phyloP scores from a whole-genome alignment of 2,113 vertebrate species.

The Labrus mixtus region DNA sequence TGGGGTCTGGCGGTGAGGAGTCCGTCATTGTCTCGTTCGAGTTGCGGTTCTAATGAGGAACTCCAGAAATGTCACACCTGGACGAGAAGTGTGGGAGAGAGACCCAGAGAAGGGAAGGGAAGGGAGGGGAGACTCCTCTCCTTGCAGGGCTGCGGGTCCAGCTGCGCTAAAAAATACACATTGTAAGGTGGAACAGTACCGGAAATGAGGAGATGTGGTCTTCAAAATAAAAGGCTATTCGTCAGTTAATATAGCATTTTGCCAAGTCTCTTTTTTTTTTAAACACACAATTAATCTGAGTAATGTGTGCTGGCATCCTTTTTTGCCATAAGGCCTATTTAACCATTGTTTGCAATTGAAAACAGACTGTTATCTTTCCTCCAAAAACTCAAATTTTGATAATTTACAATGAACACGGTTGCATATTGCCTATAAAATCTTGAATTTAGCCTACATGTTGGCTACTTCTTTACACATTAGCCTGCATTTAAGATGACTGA shows the following conservation, averaged over 20 bases:
- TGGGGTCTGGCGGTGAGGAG: conserved; percentile 70
- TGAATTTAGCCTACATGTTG: too few relatives aligned
- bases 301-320: too few relatives aligned
- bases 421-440: too few relatives aligned
- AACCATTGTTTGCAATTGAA: too few relatives aligned
- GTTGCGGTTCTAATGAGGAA: conserved; percentile 43
- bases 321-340: too few relatives aligned
- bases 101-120: conserved; percentile 17
- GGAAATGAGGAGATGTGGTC: conserved; percentile 27
- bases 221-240: conserved; percentile 56
- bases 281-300: too few relatives aligned
- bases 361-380: too few relatives aligned
- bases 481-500: too few relatives aligned
- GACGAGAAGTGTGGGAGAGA: conserved; percentile 63
- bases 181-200: not conserved
- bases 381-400: too few relatives aligned
- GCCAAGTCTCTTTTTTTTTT: not conserved
- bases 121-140: conserved; percentile 35
- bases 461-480: too few relatives aligned
- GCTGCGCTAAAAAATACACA: conserved; percentile 25
- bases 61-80: conserved; percentile 78
- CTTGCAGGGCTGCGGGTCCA: conserved; percentile 29
- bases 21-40: conserved; percentile 77
- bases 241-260: not conserved
- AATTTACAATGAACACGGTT: too few relatives aligned